Evolutionary conservation across 2,888 invertebrate genomes (phyloP).

Genomic region (Hesperia comma): DNA sequence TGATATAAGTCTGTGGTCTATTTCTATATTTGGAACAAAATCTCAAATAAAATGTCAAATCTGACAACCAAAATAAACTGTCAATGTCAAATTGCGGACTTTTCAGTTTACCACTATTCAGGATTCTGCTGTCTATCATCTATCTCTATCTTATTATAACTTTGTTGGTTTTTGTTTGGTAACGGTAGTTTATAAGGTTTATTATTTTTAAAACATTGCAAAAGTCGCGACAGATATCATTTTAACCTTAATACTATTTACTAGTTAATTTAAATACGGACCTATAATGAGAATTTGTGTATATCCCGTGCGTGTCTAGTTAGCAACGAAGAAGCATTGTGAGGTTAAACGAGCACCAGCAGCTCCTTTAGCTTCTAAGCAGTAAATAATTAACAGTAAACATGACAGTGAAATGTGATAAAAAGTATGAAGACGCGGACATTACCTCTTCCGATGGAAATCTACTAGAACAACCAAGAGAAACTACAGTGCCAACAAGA

Average conservation of each 20-base stretch:
- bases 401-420: constrained; percentile 46
- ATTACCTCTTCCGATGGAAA: constrained; percentile 71
- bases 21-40: too few relatives aligned
- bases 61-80: too few relatives aligned
- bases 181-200: constrained; percentile 28
- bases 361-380: not conserved
- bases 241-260: not conserved
- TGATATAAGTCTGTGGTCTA: too few relatives aligned
- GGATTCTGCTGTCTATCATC: too few relatives aligned
- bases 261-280: not conserved
- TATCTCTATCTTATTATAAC: too few relatives aligned
- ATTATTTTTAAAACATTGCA: not conserved
- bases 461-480: constrained; percentile 73
- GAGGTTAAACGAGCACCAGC: constrained; percentile 21
- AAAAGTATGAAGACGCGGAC: constrained; percentile 65
- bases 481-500: constrained; percentile 59
- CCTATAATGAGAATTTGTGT: constrained; percentile 4
- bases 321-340: constrained; percentile 5
- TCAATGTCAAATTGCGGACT: not conserved
- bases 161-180: constrained; percentile 18
- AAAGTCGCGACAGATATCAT: not conserved
- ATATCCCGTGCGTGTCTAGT: not conserved
- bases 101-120: not conserved
- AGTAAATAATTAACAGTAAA: constrained; percentile 13
- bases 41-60: too few relatives aligned